Evolutionary conservation across 2,797 vertebrate species (phyloP).

Genomic region (Hephaestus fuliginosus): DNA sequence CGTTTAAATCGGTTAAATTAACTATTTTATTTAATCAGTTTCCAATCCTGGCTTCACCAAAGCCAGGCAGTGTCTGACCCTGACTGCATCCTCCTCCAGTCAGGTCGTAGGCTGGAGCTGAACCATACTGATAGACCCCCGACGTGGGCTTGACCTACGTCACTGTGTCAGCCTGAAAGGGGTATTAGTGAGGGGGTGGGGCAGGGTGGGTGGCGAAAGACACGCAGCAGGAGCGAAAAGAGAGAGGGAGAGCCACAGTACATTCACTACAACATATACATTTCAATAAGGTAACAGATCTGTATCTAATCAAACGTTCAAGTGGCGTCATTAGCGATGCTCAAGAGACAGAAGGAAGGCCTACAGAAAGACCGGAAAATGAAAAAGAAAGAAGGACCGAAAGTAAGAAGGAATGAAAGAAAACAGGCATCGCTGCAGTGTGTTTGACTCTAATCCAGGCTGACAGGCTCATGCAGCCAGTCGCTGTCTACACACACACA

Average conservation of each 20-base stretch:
- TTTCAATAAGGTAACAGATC: neutral
- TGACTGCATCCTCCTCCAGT: too few relatives aligned
- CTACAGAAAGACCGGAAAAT: constrained; percentile 14
- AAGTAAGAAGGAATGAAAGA: constrained; percentile 24
- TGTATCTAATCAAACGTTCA: neutral
- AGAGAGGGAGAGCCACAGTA: neutral
- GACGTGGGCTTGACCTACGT: neutral
- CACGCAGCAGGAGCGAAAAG: constrained; percentile 8
- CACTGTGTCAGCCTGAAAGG: neutral
- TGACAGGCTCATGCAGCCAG: constrained; percentile 85
- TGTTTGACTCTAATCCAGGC: constrained; percentile 85
- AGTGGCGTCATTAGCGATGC: neutral
- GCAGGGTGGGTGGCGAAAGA: neutral
- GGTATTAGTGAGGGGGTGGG: constrained; percentile 17
- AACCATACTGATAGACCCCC: neutral
- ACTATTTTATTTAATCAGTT: constrained; percentile 1
- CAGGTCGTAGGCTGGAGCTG: neutral
- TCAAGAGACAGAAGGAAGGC: neutral
- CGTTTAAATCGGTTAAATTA: neutral
- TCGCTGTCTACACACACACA: constrained; percentile 68
- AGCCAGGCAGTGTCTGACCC: neutral
- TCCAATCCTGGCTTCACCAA: neutral
- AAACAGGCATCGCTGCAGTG: constrained; percentile 80
- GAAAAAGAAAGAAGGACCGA: constrained; percentile 1
- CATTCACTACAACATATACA: constrained; percentile 2